Base-by-base conservation (phyloP, 1,140 invertebrate species). In the Mesaphorura yosii region DNA sequence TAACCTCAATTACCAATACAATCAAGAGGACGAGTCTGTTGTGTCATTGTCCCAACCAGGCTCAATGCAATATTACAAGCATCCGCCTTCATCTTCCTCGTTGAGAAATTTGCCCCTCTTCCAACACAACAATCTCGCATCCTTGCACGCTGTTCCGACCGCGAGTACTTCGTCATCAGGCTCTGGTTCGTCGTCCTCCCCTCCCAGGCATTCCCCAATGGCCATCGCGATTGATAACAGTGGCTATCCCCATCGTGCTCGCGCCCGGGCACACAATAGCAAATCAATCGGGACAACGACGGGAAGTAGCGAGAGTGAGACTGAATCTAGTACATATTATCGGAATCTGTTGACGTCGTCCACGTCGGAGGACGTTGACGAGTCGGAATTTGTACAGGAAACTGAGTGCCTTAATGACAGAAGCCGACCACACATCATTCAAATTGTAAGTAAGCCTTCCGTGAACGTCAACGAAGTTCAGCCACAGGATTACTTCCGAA, bases 281-380 rank as follows among this genome's bases (percentile, higher is more conserved):
- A 47, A 14, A 26, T 17, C 31, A 12, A n/a, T 38, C 22, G 6
- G 28, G 22, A 31, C 12, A 20, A 17, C 22, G 7, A 26, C 19
- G 4, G 15, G 7, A 6, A 7, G 19, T 14, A 34, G 6, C 19
- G 31, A 49, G 7, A 17, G 12, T 23, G 47, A 23, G 6, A 38
- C 7, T 6, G 27, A 44, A 14, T 3, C 31, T 12, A 6, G 10
- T 6, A 6, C 47, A 7, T 19, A 34, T 23, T 49, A 26, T 38
- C 15, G 47, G 15, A 49, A 49, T 49, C 47, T 49, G 5, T 20
- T 49, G 14, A n/a, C 47, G 12, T 49, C 47, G 4, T 12, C 47
- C 6, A 49, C 47, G 5, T 49, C 47, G 19, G 28, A 44, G 6
- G 47, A 49, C 14, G 47, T 4, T 20, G 28, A 48, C 48, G 20